Evolutionary conservation across 2,888 invertebrate species (phyloP).

Genomic region (Fissipunctia ypsillon): DNA sequence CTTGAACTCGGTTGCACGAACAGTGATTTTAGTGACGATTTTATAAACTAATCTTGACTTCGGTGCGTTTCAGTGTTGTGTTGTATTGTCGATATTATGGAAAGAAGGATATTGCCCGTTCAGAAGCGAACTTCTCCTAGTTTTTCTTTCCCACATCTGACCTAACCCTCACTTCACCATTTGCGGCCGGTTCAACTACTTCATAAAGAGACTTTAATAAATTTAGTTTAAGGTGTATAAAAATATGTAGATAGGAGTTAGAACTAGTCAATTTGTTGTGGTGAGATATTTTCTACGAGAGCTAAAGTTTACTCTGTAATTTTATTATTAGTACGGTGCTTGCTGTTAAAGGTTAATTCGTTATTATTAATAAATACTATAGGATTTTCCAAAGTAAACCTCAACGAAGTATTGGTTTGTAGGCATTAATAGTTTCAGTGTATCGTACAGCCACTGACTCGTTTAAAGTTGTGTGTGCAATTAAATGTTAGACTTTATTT

Average conservation of each 20-base stretch:
- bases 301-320: conserved; percentile 84
- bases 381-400: conserved; percentile 78
- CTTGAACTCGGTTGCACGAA: conserved; percentile 85
- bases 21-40: conserved; percentile 75
- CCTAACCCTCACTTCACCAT: conserved; percentile 75
- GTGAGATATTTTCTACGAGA: conserved; percentile 88
- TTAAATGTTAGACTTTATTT: conserved; percentile 76
- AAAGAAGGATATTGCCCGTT: conserved; percentile 73
- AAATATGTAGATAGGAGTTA: conserved; percentile 86
- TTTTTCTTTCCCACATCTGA: conserved; percentile 71
- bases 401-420: conserved; percentile 83
- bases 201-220: conserved; percentile 85
- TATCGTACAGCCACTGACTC: conserved; percentile 73
- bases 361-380: conserved; percentile 77
- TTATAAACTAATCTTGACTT: conserved; percentile 50
- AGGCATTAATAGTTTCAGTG: conserved; percentile 72
- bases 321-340: conserved; percentile 88
- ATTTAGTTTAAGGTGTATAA: conserved; percentile 81
- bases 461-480: conserved; percentile 74
- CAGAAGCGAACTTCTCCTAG: conserved; percentile 71
- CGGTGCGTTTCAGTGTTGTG: conserved; percentile 73
- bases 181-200: conserved; percentile 89
- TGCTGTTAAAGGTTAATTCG: conserved; percentile 85
- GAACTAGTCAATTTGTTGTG: conserved; percentile 90
- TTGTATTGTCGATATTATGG: conserved; percentile 75